phyloP scores from a whole-genome alignment of 2,888 invertebrate genomes.

The Mantis religiosa region DNA sequence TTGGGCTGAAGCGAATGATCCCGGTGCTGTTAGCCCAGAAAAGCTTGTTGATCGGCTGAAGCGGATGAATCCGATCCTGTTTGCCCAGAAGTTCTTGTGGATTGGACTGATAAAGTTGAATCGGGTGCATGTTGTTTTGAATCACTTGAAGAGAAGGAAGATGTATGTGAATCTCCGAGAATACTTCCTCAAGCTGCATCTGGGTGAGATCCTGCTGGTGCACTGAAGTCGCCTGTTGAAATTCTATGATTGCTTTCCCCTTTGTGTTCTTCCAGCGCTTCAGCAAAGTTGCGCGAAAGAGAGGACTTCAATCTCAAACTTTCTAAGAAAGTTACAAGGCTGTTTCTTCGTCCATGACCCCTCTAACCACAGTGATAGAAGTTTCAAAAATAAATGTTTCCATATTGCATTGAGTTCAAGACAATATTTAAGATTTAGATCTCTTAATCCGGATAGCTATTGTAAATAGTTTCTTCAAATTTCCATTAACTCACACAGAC shows the following conservation, averaged over 20 bases:
- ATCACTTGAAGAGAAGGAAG: not conserved
- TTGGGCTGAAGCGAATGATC: not conserved
- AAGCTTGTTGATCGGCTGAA: not conserved
- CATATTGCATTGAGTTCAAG: too few relatives aligned
- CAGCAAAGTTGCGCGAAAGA: not conserved
- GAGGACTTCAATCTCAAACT: not conserved
- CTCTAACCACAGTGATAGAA: too few relatives aligned
- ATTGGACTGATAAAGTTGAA: not conserved
- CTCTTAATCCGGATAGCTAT: too few relatives aligned
- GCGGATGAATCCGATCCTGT: not conserved
- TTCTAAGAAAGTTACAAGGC: too few relatives aligned
- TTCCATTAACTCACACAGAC: too few relatives aligned
- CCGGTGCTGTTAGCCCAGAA: not conserved
- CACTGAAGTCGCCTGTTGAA: not conserved
- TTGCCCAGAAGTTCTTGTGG: not conserved
- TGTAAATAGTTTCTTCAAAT: too few relatives aligned
- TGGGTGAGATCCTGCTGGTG: not conserved
- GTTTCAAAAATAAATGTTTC: too few relatives aligned
- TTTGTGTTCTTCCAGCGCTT: not conserved
- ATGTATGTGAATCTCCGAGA: not conserved
- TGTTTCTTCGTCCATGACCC: too few relatives aligned
- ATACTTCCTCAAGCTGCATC: not conserved
- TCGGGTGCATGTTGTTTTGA: not conserved
- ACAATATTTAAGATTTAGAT: too few relatives aligned
- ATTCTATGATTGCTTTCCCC: not conserved